Base-by-base conservation (phyloP, 2,888 invertebrate species). In the Anoncus sp. region DNA sequence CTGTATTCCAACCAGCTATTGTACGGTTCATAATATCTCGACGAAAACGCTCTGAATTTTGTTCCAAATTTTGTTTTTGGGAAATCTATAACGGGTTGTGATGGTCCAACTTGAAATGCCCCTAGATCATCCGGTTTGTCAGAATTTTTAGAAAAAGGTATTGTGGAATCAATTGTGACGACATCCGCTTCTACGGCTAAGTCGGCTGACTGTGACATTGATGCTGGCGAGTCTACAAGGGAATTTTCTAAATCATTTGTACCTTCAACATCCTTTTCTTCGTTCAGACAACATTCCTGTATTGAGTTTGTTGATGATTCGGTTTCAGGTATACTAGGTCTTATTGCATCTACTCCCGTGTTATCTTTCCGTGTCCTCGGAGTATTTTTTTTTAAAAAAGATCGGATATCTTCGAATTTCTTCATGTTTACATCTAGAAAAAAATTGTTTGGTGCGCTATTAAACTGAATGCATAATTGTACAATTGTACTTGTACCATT, bases 41-140 rank as follows among this genome's bases (percentile, higher is more conserved):
- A 24, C 22, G 49, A 49, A 49, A 49, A 49, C 10, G 49, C 7
- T 49, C 49, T 14, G 14, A 10, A 22, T 12, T 20, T 49, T 9
- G 1, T 22, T 49, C 49, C 49, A 49, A 22, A 49, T 22, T 14
- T 20, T 22, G 49, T 49, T 49, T 49, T 49, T 49, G 49, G 49
- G 10, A 24, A 49, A 49, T 49, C 22, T 22, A 22, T 49, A 22
- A 22, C 14, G 4, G 49, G 49, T 49, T 22, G 49, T 22, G 49
- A 49, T 22, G 49, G 49, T 22, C 49, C 49, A 49, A 49, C 22
- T 22, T 22, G 10, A 22, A 20, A 1, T 22, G 22, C 12, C 3
- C 49, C 49, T 22, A 6, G 14, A 20, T 49, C 14, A 5, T 31
- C 7, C 31, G 31, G 31, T 7, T 31, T 49, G 22, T 22, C 22